phyloP scores from a whole-genome alignment of 1,140 invertebrate genomes.

The Batillaria attramentaria region DNA sequence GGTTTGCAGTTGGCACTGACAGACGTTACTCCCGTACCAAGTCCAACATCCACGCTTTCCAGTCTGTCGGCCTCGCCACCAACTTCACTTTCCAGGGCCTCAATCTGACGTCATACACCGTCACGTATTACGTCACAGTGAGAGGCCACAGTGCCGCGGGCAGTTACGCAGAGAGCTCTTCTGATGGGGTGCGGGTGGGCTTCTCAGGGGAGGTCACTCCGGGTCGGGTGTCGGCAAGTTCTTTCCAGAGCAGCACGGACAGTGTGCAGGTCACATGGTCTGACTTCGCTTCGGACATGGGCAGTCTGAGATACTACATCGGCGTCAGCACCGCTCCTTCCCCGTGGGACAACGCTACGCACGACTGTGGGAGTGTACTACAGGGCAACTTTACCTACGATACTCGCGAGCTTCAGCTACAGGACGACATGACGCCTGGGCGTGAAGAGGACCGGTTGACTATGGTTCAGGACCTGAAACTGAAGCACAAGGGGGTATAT shows the following conservation, averaged over 20 bases:
- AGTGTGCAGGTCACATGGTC: slow-evolving; percentile 37
- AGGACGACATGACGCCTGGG: too few species aligned
- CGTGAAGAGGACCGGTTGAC: neutral
- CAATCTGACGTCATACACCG: slow-evolving; percentile 45
- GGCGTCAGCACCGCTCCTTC: slow-evolving; percentile 25
- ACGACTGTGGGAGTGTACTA: neutral
- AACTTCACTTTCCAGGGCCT: slow-evolving; percentile 40
- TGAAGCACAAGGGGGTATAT: neutral
- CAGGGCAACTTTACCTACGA: neutral
- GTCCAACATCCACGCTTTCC: slow-evolving; percentile 43
- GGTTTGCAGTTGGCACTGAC: slow-evolving; percentile 49
- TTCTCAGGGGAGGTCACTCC: slow-evolving; percentile 36
- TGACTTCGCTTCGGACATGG: slow-evolving; percentile 47
- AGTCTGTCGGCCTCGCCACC: slow-evolving; percentile 45
- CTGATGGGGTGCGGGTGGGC: slow-evolving; percentile 51
- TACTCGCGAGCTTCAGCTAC: neutral
- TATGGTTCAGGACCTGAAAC: neutral
- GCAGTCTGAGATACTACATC: slow-evolving; percentile 36
- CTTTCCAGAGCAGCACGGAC: slow-evolving; percentile 36
- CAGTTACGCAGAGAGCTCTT: slow-evolving; percentile 43
- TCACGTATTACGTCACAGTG: slow-evolving; percentile 52
- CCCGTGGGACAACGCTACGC: neutral
- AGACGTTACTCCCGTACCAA: slow-evolving; percentile 29
- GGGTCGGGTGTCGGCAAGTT: slow-evolving; percentile 32
- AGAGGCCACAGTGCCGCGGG: slow-evolving; percentile 48